phyloP scores from a whole-genome alignment of 1,140 invertebrate species.

The Chionoecetes opilio region DNA sequence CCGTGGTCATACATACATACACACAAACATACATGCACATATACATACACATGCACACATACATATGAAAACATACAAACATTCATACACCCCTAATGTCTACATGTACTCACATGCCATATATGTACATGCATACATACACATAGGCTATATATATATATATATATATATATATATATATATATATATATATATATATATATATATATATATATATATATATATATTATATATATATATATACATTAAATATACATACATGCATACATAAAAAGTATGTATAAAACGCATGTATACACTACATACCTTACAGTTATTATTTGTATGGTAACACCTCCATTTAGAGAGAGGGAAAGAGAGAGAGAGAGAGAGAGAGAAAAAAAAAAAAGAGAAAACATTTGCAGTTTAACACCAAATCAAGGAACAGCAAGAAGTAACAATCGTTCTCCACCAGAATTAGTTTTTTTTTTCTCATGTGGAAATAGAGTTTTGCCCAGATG shows the following conservation, averaged over 20 bases:
- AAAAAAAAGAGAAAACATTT: background rate
- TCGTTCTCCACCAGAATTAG: background rate
- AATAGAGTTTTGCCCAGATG: background rate
- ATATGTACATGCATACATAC: no score
- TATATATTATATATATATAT: no score
- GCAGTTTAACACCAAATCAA: background rate
- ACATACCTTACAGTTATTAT: no score
- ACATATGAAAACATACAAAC: background rate
- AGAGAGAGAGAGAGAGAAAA: slow-evolving; percentile 48
- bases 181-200: background rate
- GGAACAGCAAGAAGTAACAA: background rate
- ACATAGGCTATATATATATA: background rate
- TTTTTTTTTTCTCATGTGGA: no score
- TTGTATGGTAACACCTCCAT: no score
- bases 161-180: background rate
- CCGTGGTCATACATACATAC: background rate
- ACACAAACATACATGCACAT: slow-evolving; percentile 2
- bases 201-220: background rate
- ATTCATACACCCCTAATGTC: background rate
- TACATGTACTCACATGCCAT: no score
- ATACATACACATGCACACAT: background rate
- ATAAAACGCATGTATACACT: no score
- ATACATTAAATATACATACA: no score
- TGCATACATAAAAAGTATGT: no score
- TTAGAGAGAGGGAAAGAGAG: slow-evolving; percentile 47